Evolutionary conservation across 2,113 vertebrate species (phyloP).

Genomic region (Festucalex cinctus): DNA sequence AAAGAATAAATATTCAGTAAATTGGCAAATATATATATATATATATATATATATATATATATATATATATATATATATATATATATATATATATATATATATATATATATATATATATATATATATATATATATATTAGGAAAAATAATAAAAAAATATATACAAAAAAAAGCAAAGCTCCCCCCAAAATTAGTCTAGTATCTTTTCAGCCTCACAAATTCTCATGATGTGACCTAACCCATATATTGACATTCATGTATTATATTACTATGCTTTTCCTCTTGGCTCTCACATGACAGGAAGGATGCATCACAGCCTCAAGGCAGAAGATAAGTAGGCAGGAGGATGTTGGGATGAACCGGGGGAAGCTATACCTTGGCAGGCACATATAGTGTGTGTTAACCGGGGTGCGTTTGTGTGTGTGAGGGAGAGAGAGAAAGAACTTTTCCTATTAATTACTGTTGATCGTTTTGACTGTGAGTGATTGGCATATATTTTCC

Average conservation of each 20-base stretch:
- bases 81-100: too few species aligned
- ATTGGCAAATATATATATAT: too few species aligned
- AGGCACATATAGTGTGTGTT: conserved; percentile 11
- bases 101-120: too few species aligned
- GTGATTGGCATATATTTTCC: conserved; percentile 14
- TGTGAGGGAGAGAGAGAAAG: neutral
- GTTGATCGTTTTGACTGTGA: conserved; percentile 13
- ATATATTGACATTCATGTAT: conserved; percentile 47
- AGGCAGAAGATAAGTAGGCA: conserved; percentile 12
- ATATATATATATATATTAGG: too few species aligned
- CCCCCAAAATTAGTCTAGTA: too few species aligned
- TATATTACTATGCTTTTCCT: conserved; percentile 42
- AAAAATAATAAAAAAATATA: too few species aligned
- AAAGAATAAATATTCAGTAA: too few species aligned
- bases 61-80: too few species aligned
- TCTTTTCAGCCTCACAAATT: neutral
- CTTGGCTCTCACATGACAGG: conserved; percentile 37
- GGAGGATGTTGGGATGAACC: conserved; percentile 4
- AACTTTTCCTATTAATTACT: conserved; percentile 25
- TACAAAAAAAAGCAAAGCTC: too few species aligned
- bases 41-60: too few species aligned
- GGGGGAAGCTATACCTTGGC: conserved; percentile 19
- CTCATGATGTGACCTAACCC: conserved; percentile 33
- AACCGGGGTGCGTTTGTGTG: neutral
- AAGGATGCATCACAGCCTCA: conserved; percentile 36